phyloP scores from a whole-genome alignment of 2,113 vertebrate species.

The Willisornis vidua region DNA sequence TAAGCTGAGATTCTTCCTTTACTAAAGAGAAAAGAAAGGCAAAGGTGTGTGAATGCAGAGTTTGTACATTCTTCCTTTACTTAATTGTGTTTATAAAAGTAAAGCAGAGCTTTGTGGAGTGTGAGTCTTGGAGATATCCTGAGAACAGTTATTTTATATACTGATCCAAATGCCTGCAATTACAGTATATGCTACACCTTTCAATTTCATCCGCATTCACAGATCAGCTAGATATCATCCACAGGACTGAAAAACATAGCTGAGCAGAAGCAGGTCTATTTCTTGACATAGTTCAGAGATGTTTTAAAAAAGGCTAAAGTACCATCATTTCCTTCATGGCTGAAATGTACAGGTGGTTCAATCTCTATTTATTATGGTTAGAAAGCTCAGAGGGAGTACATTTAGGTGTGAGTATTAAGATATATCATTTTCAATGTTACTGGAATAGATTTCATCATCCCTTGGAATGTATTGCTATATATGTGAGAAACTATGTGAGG shows the following conservation, averaged over 20 bases:
- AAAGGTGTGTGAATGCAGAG: conserved; percentile 29
- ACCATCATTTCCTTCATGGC: neutral
- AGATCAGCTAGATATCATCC: neutral
- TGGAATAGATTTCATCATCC: neutral
- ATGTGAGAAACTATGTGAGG: neutral
- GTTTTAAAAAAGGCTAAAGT: conserved; percentile 15
- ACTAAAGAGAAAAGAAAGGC: neutral
- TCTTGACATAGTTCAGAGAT: conserved; percentile 7
- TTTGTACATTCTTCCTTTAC: conserved; percentile 46
- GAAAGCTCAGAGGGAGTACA: neutral
- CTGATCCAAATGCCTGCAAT: neutral
- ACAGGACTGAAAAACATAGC: neutral
- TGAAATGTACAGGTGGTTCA: neutral
- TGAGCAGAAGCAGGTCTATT: neutral
- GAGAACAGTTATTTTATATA: neutral
- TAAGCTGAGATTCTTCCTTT: conserved; percentile 3
- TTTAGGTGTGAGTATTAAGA: neutral
- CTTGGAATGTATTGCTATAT: neutral
- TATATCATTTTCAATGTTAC: neutral
- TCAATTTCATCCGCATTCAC: neutral
- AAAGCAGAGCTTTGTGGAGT: neutral
- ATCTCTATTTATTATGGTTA: neutral
- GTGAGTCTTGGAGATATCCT: neutral
- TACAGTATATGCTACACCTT: neutral
- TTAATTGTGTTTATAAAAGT: conserved; percentile 37